Percentiles rank a stretch among this genome's conserved stretches.
Conservation (phyloP, 2,113 vertebrate species). For the Myrmophylax atrothorax region DNA sequence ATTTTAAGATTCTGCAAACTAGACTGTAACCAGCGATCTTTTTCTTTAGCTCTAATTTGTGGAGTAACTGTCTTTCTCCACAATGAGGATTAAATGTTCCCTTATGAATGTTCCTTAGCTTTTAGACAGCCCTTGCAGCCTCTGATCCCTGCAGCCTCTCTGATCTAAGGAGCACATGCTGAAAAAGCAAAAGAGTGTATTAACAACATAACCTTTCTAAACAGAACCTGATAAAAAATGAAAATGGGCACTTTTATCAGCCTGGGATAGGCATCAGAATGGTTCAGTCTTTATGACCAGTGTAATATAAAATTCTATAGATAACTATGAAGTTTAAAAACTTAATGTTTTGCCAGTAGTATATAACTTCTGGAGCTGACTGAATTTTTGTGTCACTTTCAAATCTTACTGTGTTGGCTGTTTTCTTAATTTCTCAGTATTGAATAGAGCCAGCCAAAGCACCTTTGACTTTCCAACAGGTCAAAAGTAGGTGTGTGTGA, state of each 20-base stretch:
- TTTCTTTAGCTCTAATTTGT: not conserved
- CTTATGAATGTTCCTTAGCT: not conserved
- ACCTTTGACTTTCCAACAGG: not conserved
- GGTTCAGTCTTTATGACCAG: not conserved
- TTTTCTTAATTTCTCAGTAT: not conserved
- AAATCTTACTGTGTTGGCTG: not conserved
- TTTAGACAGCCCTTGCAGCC: not conserved
- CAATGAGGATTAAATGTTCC: not conserved
- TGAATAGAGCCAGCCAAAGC: not conserved
- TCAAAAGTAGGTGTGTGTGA: not conserved
- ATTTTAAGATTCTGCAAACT: constrained; percentile 10
- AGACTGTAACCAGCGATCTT: not conserved
- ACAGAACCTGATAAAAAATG: not conserved
- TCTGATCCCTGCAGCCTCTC: not conserved
- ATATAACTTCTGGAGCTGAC: not conserved
- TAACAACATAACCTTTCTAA: not conserved
- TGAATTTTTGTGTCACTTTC: not conserved
- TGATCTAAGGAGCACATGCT: not conserved
- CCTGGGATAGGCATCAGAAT: not conserved
- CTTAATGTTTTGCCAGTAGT: not conserved
- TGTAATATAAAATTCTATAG: not conserved
- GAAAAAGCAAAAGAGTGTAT: not conserved
- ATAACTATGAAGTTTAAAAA: not conserved
- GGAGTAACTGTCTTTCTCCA: not conserved
- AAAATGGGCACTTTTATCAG: not conserved